Base-by-base conservation (phyloP, 2,797 vertebrate genomes). In the Enteromius thamalakanensis region DNA sequence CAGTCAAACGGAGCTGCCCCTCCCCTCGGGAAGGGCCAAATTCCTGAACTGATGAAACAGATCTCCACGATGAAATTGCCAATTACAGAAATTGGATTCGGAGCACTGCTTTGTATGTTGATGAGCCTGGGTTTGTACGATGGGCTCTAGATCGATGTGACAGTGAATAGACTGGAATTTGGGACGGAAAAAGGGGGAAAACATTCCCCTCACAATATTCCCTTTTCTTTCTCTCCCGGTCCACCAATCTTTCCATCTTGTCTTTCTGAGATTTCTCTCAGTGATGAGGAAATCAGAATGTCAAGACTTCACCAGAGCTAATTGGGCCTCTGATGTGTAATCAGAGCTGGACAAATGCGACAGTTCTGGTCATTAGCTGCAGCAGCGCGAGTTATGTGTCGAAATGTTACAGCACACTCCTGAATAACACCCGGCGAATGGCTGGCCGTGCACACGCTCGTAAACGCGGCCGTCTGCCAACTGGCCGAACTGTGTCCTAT, bases 261-360 rank as follows among this genome's bases (percentile, higher is more conserved):
- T 76, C 71, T 49, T 37, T 75, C 89, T 84, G 87, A 83, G 88
- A 92, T 93, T 91, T 91, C 91, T 92, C 90, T 93, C 92, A 91
- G 90, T 91, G 93, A 96, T 91, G 94, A 96, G 93, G 92, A 94
- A 93, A 96, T 95, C 92, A 93, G 96, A 95, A 96, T 95, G 95
- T 96, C 96, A 96, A 26, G 78, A 87, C 95, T 96, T 94, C 93
- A 95, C 95, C 94, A 91, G 90, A 88, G 93, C 95, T 98, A 97
- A 98, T 98, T 97, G 96, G 87, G 89, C 93, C 94, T 95, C 95
- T 96, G 96, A 97, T 97, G 96, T 97, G 96, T 96, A 97, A 98
- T 98, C 96, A 97, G 95, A 93, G 91, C 90, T 90, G 94, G 95
- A 97, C 96, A 96, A 95, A 95, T 96, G 92, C 94, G 96, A 96